Base-by-base conservation (phyloP, 2,797 vertebrate species). In the Calcarius lapponicus region DNA sequence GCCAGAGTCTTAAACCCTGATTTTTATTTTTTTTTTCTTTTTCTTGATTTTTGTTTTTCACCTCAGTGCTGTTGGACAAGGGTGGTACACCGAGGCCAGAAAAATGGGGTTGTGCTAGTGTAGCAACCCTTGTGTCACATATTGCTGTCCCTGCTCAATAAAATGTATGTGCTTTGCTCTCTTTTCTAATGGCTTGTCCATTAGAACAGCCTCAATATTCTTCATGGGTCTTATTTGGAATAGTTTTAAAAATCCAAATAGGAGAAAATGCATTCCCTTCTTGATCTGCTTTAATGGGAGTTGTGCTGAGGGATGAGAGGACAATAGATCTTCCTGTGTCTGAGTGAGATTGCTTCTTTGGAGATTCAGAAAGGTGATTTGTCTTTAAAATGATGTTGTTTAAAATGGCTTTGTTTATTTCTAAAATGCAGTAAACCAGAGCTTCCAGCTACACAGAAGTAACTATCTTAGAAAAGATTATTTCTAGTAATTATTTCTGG, bases 281-380 rank as follows among this genome's bases (percentile, higher is more conserved):
- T 89, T 87, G 66, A 90, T 83, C 61, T 84, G 32, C 26, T 91
- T 72, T 96, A 96, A 72, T 84, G 32, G 38, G 74, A 91, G 60
- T 67, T 95, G 71, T 88, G 71, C 20, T 84, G 75, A 17, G n/a
- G 56, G 82, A 84, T 92, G 84, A 88, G 73, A 89, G 75, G 66
- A 90, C 58, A 60, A 93, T 93, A 95, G 96, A 94, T 95, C 84
- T 96, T 92, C 67, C n/a, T 2, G 7, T 67, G 60, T 90, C 91
- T 92, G 51, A 75, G 60, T 51, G 60, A 93, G 82, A 95, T 93
- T 91, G 71, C 82, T 93, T 88, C 72, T 95, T 58, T 58, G 40
- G 72, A 91, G 45, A 79, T 92, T 89, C 50, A 70, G 80, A 93
- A 93, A 90, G n/a, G 80, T 45, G 74, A 94, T 96, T 92, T 96